Base-by-base conservation (phyloP, 2,797 vertebrate genomes). In the Phalloptychus januarius region DNA sequence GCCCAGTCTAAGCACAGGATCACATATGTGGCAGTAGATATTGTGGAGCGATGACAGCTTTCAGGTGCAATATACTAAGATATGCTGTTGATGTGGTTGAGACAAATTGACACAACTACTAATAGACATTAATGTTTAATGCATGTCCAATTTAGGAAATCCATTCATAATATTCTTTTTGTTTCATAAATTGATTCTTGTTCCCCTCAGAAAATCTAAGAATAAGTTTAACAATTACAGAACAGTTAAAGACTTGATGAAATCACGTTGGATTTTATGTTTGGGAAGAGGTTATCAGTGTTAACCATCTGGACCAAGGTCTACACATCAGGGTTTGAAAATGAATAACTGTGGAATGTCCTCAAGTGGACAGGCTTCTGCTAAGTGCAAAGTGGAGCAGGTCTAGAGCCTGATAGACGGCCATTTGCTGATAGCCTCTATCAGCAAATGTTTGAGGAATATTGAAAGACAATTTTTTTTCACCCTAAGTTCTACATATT, bases 1-100 rank as follows among this genome's bases (percentile, higher is more conserved):
- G 76, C 40, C 88, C 87, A n/a, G 76, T 85, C 92, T 91, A 74
- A 86, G 89, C n/a, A 83, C 61, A 83, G 7, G 25, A 76, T 38
- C 7, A 20, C 15, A 46, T 75, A 71, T 45, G 52, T 7, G 15
- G 72, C 1, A 78, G 48, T 25, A 72, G 31, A 71, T 28, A 72
- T 40, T 52, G 56, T 28, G 3, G 13, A 46, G 23, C 52, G 54
- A 71, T 16, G 63, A 50, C 28, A 44, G 11, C n/a, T 38, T 65
- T 38, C 10, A 77, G 65, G 44, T 33, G 58, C 25, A 85, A 33
- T 2, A 50, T 58, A 52, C 61, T n/a, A 5, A n/a, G 31, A 23
- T 36, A 46, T 38, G 38, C 31, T 58, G 82, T 86, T 89, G 90
- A 45, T 48, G 76, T 48, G 83, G 79, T 11, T 85, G 88, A 72